These are phyloP conservation scores for Luperina testacea DNA, from an alignment of 2,888 invertebrate species.

Conservation along the genomic window DNA sequence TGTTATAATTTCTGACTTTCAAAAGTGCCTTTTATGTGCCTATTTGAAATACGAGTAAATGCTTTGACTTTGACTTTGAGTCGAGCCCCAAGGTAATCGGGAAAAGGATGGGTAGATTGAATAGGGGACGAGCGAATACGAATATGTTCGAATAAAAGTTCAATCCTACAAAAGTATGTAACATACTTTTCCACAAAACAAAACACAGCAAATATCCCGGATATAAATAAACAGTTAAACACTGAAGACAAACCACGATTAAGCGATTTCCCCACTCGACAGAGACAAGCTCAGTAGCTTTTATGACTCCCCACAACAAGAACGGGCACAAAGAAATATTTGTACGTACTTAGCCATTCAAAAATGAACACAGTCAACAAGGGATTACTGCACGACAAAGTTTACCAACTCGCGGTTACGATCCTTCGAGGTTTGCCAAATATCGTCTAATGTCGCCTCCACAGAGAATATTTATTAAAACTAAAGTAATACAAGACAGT, in stretches of 20 bases:
- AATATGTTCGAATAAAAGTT: neutral
- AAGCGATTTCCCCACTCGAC: constrained; percentile 23
- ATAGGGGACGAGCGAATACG: neutral
- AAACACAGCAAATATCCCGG: neutral
- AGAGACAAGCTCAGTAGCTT: constrained; percentile 31
- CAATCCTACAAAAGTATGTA: neutral
- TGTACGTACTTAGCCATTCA: constrained; percentile 57
- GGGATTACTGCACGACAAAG: constrained; percentile 70
- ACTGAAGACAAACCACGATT: constrained; percentile 17
- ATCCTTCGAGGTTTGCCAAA: constrained; percentile 59
- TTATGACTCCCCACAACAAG: constrained; percentile 56
- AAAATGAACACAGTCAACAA: constrained; percentile 64
- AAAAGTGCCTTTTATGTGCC: too few relatives aligned
- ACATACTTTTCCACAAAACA: neutral
- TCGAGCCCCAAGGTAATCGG: neutral
- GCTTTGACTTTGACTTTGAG: too few relatives aligned
- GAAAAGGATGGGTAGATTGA: neutral
- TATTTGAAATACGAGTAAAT: too few relatives aligned
- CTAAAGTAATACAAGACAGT: constrained; percentile 64
- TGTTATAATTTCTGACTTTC: too few relatives aligned
- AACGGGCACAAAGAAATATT: constrained; percentile 61
- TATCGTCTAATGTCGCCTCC: constrained; percentile 62
- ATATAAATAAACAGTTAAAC: constrained; percentile 14
- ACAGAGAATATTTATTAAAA: constrained; percentile 64
- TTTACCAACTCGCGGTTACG: constrained; percentile 71